Conservation (phyloP, 2,797 vertebrate species). For the Coccyzus lansbergi region DNA sequence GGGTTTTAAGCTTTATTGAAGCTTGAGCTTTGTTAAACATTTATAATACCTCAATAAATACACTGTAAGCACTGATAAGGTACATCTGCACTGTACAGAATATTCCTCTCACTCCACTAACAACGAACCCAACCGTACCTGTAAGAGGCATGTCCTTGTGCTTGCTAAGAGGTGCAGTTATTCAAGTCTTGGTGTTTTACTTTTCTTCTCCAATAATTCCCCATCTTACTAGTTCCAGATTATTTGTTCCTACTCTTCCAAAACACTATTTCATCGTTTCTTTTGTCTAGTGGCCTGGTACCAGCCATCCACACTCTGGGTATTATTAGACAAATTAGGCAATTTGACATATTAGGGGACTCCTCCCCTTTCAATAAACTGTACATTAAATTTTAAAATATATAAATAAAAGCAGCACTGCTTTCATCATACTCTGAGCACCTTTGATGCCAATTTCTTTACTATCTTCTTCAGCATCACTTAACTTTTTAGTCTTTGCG, state of each 20-base stretch:
- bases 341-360: neutral
- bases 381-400: neutral
- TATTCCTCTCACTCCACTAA: neutral
- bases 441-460: neutral
- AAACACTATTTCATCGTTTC: neutral
- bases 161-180: neutral
- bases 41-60: neutral
- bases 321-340: neutral
- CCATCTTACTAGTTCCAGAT: neutral
- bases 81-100: neutral
- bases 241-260: neutral
- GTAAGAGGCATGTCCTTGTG: neutral
- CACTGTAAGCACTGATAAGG: neutral
- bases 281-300: neutral
- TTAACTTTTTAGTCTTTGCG: neutral
- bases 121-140: neutral
- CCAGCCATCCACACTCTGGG: neutral
- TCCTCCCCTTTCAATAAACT: neutral
- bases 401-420: neutral
- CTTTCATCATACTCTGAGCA: neutral
- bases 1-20: neutral
- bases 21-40: neutral
- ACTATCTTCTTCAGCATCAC: neutral
- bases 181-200: neutral
- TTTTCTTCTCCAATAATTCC: neutral